Percentiles rank a stretch among this genome's conserved stretches.
phyloP scores from a whole-genome alignment of 2,888 invertebrate genomes.

The Cerceris ruficornis region DNA sequence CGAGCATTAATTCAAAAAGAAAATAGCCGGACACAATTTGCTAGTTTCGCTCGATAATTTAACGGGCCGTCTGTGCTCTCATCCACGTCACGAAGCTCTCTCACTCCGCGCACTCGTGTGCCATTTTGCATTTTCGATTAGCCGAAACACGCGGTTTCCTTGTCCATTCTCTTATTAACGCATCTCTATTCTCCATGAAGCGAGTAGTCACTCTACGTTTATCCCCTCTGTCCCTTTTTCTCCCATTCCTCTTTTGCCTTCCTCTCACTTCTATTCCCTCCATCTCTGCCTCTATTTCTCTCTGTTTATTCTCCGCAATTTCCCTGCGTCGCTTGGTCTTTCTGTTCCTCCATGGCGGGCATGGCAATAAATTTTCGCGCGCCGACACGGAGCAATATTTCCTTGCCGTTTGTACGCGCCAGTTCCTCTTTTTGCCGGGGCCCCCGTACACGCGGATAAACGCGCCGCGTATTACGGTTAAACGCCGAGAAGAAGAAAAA shows the following conservation, averaged over 20 bases:
- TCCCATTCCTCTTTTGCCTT: conserved; percentile 4
- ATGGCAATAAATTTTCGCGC: conserved; percentile 73
- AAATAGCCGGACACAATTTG: conserved; percentile 48
- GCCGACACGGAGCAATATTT: conserved; percentile 74
- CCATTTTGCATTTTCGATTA: conserved; percentile 67
- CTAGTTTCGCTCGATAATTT: conserved; percentile 62
- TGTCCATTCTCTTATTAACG: conserved; percentile 55
- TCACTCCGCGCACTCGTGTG: conserved; percentile 47
- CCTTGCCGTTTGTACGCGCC: conserved; percentile 73
- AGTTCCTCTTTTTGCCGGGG: conserved; percentile 68
- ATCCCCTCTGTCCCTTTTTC: conserved; percentile 11
- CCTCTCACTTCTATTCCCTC: not conserved
- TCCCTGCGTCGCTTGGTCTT: conserved; percentile 23
- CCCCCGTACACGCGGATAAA: conserved; percentile 67
- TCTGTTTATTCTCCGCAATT: conserved; percentile 4
- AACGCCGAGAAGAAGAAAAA: conserved; percentile 53
- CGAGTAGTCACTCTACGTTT: not conserved
- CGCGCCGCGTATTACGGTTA: conserved; percentile 71
- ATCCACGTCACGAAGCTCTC: conserved; percentile 16
- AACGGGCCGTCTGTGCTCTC: conserved; percentile 55
- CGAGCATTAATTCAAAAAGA: conserved; percentile 23
- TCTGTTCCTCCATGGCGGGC: conserved; percentile 47
- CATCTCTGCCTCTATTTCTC: conserved; percentile 16
- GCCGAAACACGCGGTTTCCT: conserved; percentile 58
- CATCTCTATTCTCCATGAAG: conserved; percentile 57